Base-by-base conservation (phyloP, 2,888 invertebrate genomes). In the Apotomis betuletana region DNA sequence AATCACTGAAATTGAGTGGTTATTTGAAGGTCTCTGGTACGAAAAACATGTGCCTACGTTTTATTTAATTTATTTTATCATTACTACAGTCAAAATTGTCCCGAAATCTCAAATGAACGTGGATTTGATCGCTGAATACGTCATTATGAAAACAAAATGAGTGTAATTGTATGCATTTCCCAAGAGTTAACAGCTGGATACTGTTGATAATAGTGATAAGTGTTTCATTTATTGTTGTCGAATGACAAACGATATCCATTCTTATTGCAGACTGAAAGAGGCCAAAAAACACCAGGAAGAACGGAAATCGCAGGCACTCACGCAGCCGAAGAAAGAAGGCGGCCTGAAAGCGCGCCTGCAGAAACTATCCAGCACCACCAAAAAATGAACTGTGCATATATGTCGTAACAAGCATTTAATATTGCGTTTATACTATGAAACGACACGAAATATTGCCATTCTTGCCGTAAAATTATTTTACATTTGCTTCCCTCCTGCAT, bases 291-390 rank as follows among this genome's bases (percentile, higher is more conserved):
- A 93, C 77, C 93, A 95, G 83, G 92, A 93, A 73, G 94, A 94
- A 84, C 89, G 94, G 73, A 93, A 92, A 84, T 89, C 94, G 58
- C 85, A 87, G 75, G 81, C 88, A 60, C 83, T 90, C 27, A 94
- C 92, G 27, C 94, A 95, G 76, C 95, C 95, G 74, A 94, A 95
- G 83, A 94, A 94, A 78, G 95, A 95, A 80, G 95, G 95, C 58
- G 96, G 96, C 52, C 87, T 96, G 58, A 96, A 96, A 82, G 94
- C 95, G 5, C 94, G 95, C 75, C 85, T 96, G 38, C 95, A 94
- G 80, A 95, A 94, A 83, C 81, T 95, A 75, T 90, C 92, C n/a
- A 88, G 81, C 78, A 82, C 87, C 68, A 87, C 83, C 74, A 92
- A 90, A 82, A 83, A 77, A 76, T 72, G 44, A 68, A 62, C 36